phyloP scores from a whole-genome alignment of 2,888 invertebrate genomes.

The Yponomeuta evonymella region DNA sequence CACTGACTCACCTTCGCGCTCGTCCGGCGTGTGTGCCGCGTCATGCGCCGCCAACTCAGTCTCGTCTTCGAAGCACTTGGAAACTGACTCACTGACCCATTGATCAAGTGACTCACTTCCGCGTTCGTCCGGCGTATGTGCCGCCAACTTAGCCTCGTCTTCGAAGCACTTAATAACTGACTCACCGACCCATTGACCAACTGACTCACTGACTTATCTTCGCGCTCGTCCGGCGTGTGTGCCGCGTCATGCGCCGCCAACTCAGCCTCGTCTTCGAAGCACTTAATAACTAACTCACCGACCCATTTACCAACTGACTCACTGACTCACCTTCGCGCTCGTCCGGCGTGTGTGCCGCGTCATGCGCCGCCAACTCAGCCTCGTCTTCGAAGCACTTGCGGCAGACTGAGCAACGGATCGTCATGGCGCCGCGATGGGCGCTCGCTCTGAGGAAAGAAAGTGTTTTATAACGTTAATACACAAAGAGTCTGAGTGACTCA shows the following conservation, averaged over 20 bases:
- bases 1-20: too few species aligned
- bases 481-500: neutral
- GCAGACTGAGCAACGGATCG: conserved; percentile 68
- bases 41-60: conserved; percentile 55
- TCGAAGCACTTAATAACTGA: conserved; percentile 52
- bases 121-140: too few species aligned
- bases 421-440: conserved; percentile 66
- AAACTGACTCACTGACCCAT: too few species aligned
- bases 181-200: too few species aligned
- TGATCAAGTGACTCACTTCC: too few species aligned
- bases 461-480: neutral
- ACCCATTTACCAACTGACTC: neutral
- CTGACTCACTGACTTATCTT: conserved; percentile 33
- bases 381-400: conserved; percentile 69
- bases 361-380: conserved; percentile 54
- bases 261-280: conserved; percentile 68
- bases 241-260: conserved; percentile 45
- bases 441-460: conserved; percentile 39
- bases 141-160: conserved; percentile 56
- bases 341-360: conserved; percentile 53
- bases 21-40: conserved; percentile 7
- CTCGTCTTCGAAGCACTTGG: conserved; percentile 66
- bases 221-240: too few species aligned
- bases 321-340: conserved; percentile 52
- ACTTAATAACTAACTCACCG: conserved; percentile 29